Evolutionary conservation across 2,888 invertebrate genomes (phyloP), one percentile per base, ranked within the genome.

Genomic region (Macrosoma leucophasiata): DNA sequence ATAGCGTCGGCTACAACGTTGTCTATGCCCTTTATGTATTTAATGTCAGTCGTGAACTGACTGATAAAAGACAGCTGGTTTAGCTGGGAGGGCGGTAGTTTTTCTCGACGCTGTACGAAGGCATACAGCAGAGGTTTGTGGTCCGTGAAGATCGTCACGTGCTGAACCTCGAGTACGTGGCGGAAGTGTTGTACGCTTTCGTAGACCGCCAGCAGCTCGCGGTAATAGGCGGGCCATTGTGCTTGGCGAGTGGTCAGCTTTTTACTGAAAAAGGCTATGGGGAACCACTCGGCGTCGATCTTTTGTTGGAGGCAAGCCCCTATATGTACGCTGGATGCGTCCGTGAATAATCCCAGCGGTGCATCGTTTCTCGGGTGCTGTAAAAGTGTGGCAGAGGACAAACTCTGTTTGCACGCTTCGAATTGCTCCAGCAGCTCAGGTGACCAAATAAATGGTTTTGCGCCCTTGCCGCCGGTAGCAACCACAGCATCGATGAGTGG

Each of bases 1-100:
- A 56, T 31, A 0, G 52, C 23, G 25, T 55, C 55, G 0, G 53
- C 54, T 0, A 52, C 51, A 0, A 48, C 9, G 27, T 58, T 54
- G 3, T 50, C 48, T 1, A 18, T 13, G 1, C 52, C 50, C 10
- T 31, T 33, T 1, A 51, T 30, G 12, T 48, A 37, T 3, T 1
- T n/a, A n/a, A n/a, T n/a, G n/a, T n/a, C n/a, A n/a, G n/a, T n/a
- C n/a, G n/a, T n/a, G n/a, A n/a, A n/a, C n/a, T n/a, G n/a, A n/a
- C 4, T 15, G 1, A 52, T 52, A 14, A 48, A 55, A 2, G 38
- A 25, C 4, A 45, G 27, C 10, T 52, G 45, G 17, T 45, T 47
- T 1, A 46, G 35, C 17, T 51, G 54, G 0, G 24, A 4, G 0
- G 56, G 56, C 1, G 49, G 36, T 1, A 43, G 15, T 14, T 48